Evolutionary conservation across 92 coral and sea anemone species (phyloP).

Genomic region (Bergia sp.): DNA sequence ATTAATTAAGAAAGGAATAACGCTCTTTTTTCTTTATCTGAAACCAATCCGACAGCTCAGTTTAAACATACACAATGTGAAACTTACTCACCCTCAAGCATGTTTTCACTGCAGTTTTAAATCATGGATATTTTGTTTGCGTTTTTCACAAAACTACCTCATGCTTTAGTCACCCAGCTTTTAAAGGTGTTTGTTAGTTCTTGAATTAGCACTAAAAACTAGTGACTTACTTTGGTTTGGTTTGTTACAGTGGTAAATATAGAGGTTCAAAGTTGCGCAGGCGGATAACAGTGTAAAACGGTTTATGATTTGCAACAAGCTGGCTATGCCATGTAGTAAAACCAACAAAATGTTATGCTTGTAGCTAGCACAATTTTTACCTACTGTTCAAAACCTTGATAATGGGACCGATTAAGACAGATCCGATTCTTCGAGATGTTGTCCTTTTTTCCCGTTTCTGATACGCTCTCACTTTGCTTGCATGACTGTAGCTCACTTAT

Average conservation of each 20-base stretch:
- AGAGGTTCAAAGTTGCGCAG: background rate
- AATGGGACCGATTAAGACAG: background rate
- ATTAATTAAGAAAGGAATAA: background rate
- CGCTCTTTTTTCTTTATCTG: background rate
- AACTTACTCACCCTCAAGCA: background rate
- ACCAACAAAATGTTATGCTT: background rate
- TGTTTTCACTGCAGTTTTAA: background rate
- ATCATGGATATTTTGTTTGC: background rate
- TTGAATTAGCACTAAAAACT: no score
- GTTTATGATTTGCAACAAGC: no score
- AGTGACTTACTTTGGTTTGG: background rate
- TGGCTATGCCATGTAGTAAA: no score
- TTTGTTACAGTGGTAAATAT: background rate
- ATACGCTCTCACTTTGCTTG: background rate
- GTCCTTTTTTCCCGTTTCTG: background rate
- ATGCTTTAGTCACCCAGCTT: background rate
- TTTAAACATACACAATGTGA: background rate
- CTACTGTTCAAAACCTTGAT: background rate
- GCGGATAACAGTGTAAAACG: background rate
- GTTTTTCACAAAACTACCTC: background rate
- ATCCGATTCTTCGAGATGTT: background rate
- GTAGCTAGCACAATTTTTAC: background rate
- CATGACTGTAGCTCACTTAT: background rate
- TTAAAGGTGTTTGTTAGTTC: background rate
- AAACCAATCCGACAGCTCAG: background rate